Base-by-base conservation (phyloP, 2,888 invertebrate species). In the Cylindroiulus punctatus region DNA sequence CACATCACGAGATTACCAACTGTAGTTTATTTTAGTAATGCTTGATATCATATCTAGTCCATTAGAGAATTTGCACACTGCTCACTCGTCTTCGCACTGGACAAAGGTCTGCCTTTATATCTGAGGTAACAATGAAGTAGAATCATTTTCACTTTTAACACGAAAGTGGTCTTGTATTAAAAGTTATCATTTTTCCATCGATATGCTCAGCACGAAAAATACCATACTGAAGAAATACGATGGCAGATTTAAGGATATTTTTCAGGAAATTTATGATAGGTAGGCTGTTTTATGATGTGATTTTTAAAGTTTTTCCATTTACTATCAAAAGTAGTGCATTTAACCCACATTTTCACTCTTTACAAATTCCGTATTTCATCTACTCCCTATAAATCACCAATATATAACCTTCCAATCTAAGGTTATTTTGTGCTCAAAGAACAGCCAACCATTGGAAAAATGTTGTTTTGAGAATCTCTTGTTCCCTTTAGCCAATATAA, bases 141-240 rank as follows among this genome's bases (percentile, higher is more conserved):
- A 84, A 22, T 22, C 30, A 0, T 10, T 3, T 10, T 17, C n/a
- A 30, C 42, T 22, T 57, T 57, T 57, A 22, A 22, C 22, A 22
- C 5, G 5, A n/a, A 57, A 57, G 0, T 22, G n/a, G n/a, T 22
- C 8, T 8, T 65, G 1, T n/a, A 26, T 12, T 65, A 10, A 12
- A 26, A 65, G 26, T 65, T 65, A 12, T 65, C 12, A 26, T 65
- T 65, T 30, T 65, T 65, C 26, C 12, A 10, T 65, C 26, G 10
- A 65, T 65, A 3, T 47, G 88, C 89, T 86, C 88, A 92, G 98
- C 90, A 98, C 98, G 8, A 98, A 98, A 91, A 98, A 98, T 90
- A 98, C 98, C 0, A 98, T 98, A 90, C 93, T 98, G 82, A 98
- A 98, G 92, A 95, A 95, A 89, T 98, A 98, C 90, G 98, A 98